Conservation (phyloP, 92 coral and sea anemone species). For the Porites divaricata region DNA sequence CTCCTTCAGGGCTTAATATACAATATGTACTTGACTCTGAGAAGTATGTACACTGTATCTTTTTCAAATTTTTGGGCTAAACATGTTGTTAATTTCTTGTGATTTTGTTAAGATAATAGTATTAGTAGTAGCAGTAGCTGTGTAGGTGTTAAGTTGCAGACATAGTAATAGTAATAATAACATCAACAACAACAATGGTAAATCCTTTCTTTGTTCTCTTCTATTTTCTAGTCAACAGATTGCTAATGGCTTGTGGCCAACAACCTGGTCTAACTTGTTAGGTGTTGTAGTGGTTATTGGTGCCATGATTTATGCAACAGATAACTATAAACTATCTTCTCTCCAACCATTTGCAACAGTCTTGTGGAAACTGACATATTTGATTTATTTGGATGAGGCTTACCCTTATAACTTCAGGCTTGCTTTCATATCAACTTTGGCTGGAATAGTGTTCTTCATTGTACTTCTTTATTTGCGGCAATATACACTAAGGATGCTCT, state of each 20-base stretch:
- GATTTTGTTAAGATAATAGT: too few relatives aligned
- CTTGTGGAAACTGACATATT: slow-evolving; percentile 81
- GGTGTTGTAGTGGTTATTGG: slow-evolving; percentile 78
- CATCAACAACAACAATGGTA: too few relatives aligned
- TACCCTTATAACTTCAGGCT: slow-evolving; percentile 87
- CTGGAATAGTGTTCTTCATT: slow-evolving; percentile 87
- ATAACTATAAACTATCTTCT: slow-evolving; percentile 58
- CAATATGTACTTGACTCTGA: too few relatives aligned
- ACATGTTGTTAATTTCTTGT: too few relatives aligned
- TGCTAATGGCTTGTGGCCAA: slow-evolving; percentile 98
- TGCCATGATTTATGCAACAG: slow-evolving; percentile 80
- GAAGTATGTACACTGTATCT: too few relatives aligned
- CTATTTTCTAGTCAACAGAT: slow-evolving; percentile 83
- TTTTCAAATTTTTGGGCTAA: too few relatives aligned
- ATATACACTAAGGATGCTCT: slow-evolving; percentile 83
- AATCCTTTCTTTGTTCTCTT: too few relatives aligned
- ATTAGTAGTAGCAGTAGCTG: too few relatives aligned
- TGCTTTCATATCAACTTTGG: slow-evolving; percentile 64
- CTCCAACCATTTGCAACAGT: slow-evolving; percentile 66
- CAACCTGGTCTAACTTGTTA: slow-evolving; percentile 88
- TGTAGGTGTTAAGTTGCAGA: too few relatives aligned
- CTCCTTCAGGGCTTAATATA: too few relatives aligned
- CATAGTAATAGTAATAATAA: too few relatives aligned
- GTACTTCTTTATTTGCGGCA: slow-evolving; percentile 86
- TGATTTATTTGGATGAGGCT: slow-evolving; percentile 78